Evolutionary conservation across 2,113 vertebrate species (phyloP).

Genomic region (Struthidea cinerea): DNA sequence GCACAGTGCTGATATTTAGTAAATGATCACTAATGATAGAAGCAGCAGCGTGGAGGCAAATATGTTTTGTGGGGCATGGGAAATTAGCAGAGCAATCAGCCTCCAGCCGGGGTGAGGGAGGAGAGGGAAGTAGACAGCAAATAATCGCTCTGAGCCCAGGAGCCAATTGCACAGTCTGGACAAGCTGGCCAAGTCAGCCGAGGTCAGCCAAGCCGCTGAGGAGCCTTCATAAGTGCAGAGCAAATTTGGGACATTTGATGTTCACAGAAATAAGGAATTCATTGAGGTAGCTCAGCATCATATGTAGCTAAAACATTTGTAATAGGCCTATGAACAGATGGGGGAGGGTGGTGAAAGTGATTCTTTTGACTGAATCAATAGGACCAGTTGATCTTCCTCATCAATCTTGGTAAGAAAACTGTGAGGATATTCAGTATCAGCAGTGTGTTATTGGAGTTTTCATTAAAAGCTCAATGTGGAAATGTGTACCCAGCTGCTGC

Average conservation of each 20-base stretch:
- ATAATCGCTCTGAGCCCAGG: neutral
- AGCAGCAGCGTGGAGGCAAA: neutral
- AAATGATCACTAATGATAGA: slow-evolving; percentile 1
- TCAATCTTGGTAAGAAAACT: slow-evolving; percentile 6
- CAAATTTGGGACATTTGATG: neutral
- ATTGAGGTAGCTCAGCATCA: neutral
- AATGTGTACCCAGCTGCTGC: neutral
- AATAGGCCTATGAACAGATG: neutral
- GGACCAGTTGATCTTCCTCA: neutral
- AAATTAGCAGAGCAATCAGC: slow-evolving; percentile 26
- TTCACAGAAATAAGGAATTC: neutral
- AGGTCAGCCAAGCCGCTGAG: neutral
- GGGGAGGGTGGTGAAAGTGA: neutral
- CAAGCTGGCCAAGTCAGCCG: neutral
- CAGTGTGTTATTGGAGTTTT: neutral
- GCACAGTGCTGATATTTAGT: neutral
- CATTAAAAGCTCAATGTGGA: neutral
- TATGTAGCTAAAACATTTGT: neutral
- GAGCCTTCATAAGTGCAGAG: neutral
- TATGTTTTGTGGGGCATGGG: neutral
- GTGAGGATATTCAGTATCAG: neutral
- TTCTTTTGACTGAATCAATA: slow-evolving; percentile 6
- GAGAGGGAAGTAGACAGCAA: neutral
- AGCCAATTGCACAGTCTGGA: neutral
- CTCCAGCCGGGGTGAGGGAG: neutral